These are phyloP conservation scores for Apostichopus japonicus DNA, from an alignment of 35 echinoderm and acorn worm species.

Conservation along the genomic window DNA sequence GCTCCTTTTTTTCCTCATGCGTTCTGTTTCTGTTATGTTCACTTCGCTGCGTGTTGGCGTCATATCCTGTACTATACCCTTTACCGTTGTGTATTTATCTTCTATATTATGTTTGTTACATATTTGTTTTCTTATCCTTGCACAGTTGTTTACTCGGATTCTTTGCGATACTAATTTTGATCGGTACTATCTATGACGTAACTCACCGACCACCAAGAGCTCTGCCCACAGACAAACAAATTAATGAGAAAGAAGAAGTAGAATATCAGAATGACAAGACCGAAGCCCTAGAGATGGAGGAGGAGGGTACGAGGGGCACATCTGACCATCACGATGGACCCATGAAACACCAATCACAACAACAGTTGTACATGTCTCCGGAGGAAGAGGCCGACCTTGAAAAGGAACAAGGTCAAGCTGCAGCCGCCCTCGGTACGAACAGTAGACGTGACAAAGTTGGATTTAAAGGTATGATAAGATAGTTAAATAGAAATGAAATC, in stretches of 20 bases:
- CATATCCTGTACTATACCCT: no score
- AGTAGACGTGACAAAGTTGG: background rate
- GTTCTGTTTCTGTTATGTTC: no score
- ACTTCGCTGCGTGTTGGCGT: no score
- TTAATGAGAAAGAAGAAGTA: background rate
- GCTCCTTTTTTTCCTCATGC: no score
- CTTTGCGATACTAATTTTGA: background rate
- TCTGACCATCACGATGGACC: background rate
- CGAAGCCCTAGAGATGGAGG: background rate
- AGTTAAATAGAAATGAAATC: no score
- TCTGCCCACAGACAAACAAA: background rate
- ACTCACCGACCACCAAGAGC: background rate
- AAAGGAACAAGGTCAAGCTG: background rate
- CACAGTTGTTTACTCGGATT: slow-evolving; percentile 13
- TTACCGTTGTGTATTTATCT: no score
- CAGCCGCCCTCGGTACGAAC: background rate
- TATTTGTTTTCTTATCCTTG: background rate
- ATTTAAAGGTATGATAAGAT: background rate
- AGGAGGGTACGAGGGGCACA: no score
- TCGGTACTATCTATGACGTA: slow-evolving; percentile 29
- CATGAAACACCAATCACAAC: background rate
- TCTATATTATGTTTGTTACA: no score
- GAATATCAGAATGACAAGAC: background rate
- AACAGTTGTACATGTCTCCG: background rate
- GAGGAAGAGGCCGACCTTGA: slow-evolving; percentile 3